phyloP scores from a whole-genome alignment of 2,888 invertebrate species.

The Drosophila fungiperda region DNA sequence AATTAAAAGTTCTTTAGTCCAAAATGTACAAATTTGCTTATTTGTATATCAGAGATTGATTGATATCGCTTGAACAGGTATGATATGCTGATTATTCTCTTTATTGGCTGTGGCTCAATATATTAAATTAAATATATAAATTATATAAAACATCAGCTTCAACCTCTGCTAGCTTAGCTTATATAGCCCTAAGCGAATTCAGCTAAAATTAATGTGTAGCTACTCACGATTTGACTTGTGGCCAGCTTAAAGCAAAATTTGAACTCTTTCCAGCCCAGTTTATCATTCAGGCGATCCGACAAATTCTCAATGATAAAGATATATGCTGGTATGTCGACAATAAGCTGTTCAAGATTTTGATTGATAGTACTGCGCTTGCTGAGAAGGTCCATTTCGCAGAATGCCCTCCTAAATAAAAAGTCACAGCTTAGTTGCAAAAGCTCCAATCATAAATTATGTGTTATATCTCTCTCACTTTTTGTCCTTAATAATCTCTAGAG shows the following conservation, averaged over 20 bases:
- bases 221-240: slow-evolving; percentile 88
- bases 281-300: slow-evolving; percentile 88
- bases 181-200: not conserved
- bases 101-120: not conserved
- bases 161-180: too few species aligned
- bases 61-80: not conserved
- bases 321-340: slow-evolving; percentile 88
- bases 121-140: not conserved
- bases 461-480: slow-evolving; percentile 73
- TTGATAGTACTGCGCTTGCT: slow-evolving; percentile 88
- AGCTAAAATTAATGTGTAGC: not conserved
- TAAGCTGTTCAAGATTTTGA: slow-evolving; percentile 87
- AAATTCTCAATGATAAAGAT: slow-evolving; percentile 88
- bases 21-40: not conserved
- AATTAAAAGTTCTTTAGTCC: not conserved
- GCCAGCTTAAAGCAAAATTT: slow-evolving; percentile 88
- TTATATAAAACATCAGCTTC: not conserved
- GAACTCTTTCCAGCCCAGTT: slow-evolving; percentile 88
- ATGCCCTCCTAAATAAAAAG: slow-evolving; percentile 86
- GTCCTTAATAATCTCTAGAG: slow-evolving; percentile 81
- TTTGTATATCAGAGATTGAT: not conserved
- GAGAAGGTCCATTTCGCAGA: slow-evolving; percentile 87
- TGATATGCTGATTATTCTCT: too few species aligned
- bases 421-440: not conserved
- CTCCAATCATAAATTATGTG: not conserved